Base-by-base conservation (phyloP, 2,888 invertebrate species). In the Periphyllus acericola region DNA sequence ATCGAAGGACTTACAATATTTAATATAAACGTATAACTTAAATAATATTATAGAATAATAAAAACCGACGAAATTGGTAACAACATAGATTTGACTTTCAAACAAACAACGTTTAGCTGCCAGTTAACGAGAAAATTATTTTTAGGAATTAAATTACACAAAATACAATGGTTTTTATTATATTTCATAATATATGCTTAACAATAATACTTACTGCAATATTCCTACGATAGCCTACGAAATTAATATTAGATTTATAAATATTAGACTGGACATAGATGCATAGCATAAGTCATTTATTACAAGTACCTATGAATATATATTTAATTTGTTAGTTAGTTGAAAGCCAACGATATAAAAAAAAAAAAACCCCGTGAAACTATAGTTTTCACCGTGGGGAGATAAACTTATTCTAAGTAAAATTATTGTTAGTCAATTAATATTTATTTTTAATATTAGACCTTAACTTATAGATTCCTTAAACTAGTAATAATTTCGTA, bases 401-500 rank as follows among this genome's bases (percentile, higher is more conserved):
- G 32, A 4, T 29, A 21, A 52, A 79, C 71, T 34, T 55, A 87
- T 46, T 40, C 25, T 87, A 87, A 76, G 25, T 68, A 34, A 60
- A n/a, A 25, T 8, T 17, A 40, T 46, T 25, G 21, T 60, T 76
- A 76, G 25, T 29, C 68, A 68, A 34, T 9, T 68, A 6, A 34
- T 79, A 68, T 72, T 78, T 46, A 78, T 66, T 29, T 66, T 85
- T 86, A 86, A 86, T 21, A n/a, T 79, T 86, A 86, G 25, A 29
- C 19, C 87, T 80, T 87, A 80, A 29, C 4, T n/a, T 74, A n/a
- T n/a, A 32, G 11, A 46, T n/a, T 52, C 19, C 81, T 75, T 87
- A 81, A 60, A 66, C 68, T 84, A 81, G 32, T 46, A 81, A 87
- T 81, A 87, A 87, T 87, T 87, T 87, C 87, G 87, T 74, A 81